phyloP scores from a whole-genome alignment of 1,140 invertebrate species.

The Lepidurus couesii region DNA sequence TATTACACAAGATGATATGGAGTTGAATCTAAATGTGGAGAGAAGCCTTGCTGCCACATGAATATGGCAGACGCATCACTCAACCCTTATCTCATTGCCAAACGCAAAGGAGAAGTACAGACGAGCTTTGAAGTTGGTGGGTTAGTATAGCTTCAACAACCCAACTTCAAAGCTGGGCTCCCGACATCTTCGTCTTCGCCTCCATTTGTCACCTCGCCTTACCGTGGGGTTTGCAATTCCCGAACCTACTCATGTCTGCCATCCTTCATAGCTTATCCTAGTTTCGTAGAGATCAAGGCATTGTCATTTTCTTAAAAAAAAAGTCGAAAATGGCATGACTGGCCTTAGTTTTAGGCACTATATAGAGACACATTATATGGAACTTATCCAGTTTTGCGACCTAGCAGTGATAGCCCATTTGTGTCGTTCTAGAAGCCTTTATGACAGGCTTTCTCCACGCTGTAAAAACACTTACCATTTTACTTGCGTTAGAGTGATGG shows the following conservation, averaged over 20 bases:
- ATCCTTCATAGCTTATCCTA: too few relatives aligned
- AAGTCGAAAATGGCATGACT: too few relatives aligned
- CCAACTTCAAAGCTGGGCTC: neutral
- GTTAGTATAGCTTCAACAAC: neutral
- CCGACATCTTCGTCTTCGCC: neutral
- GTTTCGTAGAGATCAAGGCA: too few relatives aligned
- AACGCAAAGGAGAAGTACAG: neutral
- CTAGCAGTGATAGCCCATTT: neutral
- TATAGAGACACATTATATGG: neutral
- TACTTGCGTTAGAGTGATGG: conserved; percentile 63
- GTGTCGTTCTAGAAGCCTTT: neutral
- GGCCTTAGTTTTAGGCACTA: neutral
- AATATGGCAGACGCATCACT: neutral
- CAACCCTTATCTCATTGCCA: neutral
- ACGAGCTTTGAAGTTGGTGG: conserved; percentile 9
- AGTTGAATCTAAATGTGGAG: neutral
- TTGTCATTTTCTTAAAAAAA: too few relatives aligned
- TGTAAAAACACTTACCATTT: conserved; percentile 60
- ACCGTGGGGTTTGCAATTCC: too few relatives aligned
- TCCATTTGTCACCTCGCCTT: neutral
- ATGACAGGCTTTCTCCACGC: neutral
- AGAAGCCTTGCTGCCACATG: neutral
- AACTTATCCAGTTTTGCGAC: neutral
- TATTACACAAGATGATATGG: too few relatives aligned
- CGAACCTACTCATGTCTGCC: too few relatives aligned